Evolutionary conservation across 2,888 invertebrate genomes (phyloP).

Genomic region (Tetranychus piercei): DNA sequence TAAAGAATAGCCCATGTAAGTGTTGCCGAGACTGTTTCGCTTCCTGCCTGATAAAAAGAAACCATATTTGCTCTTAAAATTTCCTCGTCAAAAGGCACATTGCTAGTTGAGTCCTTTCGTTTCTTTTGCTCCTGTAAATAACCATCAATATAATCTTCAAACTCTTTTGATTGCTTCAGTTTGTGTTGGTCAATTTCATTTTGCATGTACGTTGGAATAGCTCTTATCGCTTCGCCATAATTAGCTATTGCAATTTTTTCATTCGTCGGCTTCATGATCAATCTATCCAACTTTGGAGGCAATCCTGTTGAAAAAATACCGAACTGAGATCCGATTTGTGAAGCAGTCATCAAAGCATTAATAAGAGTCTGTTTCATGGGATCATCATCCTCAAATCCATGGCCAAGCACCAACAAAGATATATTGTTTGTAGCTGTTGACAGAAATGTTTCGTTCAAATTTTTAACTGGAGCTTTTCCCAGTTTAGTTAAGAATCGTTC

Average conservation of each 20-base stretch:
- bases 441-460: not conserved
- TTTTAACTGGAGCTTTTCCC: not conserved
- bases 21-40: constrained; percentile 80
- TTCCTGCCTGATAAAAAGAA: constrained; percentile 56
- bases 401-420: not conserved
- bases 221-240: too few relatives aligned
- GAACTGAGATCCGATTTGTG: not conserved
- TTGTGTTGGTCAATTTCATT: not conserved
- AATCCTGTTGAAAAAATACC: not conserved
- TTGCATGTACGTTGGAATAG: not conserved
- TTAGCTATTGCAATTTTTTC: too few relatives aligned
- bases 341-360: not conserved
- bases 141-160: not conserved
- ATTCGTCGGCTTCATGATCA: not conserved
- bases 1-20: constrained; percentile 68
- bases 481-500: not conserved
- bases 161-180: not conserved
- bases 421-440: not conserved
- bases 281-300: not conserved
- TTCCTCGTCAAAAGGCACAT: not conserved
- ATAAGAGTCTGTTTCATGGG: not conserved
- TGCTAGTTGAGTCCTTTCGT: too few relatives aligned
- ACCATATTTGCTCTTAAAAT: not conserved
- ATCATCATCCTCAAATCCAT: not conserved
- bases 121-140: not conserved